Base-by-base conservation (phyloP, 2,797 vertebrate genomes). In the Mormyrops attenuatus region DNA sequence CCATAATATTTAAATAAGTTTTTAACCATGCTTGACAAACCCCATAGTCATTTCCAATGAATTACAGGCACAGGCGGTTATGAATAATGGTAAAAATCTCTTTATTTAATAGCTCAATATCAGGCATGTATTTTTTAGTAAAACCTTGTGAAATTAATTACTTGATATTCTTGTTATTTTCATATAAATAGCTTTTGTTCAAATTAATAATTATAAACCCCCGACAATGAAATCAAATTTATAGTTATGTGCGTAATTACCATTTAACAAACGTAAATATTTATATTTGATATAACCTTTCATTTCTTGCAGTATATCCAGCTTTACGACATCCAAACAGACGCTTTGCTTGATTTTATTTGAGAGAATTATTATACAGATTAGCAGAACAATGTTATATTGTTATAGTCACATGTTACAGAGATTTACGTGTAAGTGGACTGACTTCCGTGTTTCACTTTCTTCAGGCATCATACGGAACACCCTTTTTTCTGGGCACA, bases 391-490 rank as follows among this genome's bases (percentile, higher is more conserved):
- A 9, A 47, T 82, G 20, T 82, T 44, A 47, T 11, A 47, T 47
- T 52, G 82, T 15, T 26, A 85, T 5, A 47, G 44, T 26, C n/a
- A 85, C 22, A 84, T 20, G 34, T 17, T 57, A 41, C 52, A 87
- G 3, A 57, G 11, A 44, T 34, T 87, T 44, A 8, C 55, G 34
- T 63, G 55, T 41, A 30, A 3, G 41, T 41, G 20, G 6, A 53
- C 22, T 44, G 30, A 87, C 47, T 53, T 34, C 49, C 49, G 26
- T 44, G 41, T 84, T 49, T 84, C 8, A 22, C 49, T 88, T 88
- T 88, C 11, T n/a, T 66, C 87, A 88, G 87, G 87, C 87, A 88
- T 20, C 34, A 66, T 26, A 44, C 3, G 4, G 60, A 26, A 88
- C 55, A 88, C 60, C 60, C 9, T 7, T 50, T 41, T 8, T 50